phyloP scores from a whole-genome alignment of 2,888 invertebrate species.

The Lithophane socia region DNA sequence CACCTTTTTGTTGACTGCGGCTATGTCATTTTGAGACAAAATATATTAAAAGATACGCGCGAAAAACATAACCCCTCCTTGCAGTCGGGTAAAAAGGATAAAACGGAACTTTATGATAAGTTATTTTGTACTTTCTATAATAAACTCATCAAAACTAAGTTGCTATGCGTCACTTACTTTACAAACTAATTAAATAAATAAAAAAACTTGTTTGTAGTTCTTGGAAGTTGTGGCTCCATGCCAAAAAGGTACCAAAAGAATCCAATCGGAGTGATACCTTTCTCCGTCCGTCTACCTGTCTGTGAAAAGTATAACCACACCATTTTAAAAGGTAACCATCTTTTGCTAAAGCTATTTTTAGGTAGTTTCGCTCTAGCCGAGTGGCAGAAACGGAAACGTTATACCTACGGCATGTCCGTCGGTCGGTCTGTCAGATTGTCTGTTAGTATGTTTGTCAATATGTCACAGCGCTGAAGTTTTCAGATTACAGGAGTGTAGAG shows the following conservation, averaged over 20 bases:
- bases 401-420: conserved; percentile 5
- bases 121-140: background rate
- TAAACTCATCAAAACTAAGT: background rate
- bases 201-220: conserved; percentile 7
- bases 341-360: conserved; percentile 28
- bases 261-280: conserved; percentile 20
- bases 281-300: conserved; percentile 39
- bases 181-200: background rate
- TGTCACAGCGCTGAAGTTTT: background rate
- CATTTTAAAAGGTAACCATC: conserved; percentile 25
- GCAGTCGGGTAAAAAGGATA: too few relatives aligned
- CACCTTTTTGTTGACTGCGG: background rate
- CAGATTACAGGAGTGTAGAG: background rate
- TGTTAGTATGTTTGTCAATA: background rate
- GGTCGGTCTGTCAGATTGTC: conserved; percentile 1
- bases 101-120: background rate
- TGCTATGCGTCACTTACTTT: background rate
- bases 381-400: conserved; percentile 12
- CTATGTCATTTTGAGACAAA: background rate
- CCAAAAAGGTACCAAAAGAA: conserved; percentile 16
- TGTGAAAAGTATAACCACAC: conserved; percentile 7
- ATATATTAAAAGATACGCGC: background rate
- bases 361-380: background rate
- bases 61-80: too few relatives aligned
- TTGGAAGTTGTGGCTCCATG: conserved; percentile 4